Conservation (phyloP, 2,888 invertebrate species). For the Phasia obesa region DNA sequence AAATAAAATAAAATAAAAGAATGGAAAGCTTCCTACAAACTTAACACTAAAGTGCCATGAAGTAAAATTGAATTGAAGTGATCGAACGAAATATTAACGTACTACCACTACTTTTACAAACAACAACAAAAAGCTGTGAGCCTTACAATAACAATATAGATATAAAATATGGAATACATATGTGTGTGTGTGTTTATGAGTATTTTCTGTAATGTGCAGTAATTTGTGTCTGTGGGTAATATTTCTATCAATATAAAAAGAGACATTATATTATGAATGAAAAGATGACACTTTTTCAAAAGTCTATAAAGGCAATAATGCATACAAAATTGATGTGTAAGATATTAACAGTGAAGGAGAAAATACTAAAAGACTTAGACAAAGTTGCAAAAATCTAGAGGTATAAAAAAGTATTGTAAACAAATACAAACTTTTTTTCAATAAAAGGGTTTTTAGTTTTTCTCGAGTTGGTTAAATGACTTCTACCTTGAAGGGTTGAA, state of each 20-base stretch:
- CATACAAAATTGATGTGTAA: conserved; percentile 60
- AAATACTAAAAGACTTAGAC: too few species aligned
- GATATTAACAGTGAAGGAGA: conserved; percentile 11
- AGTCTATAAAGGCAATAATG: conserved; percentile 73
- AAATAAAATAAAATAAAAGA: conserved; percentile 36
- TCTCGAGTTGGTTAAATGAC: too few species aligned
- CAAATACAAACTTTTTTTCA: too few species aligned
- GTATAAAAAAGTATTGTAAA: too few species aligned
- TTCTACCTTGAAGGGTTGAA: too few species aligned
- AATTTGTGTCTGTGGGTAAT: conserved; percentile 2
- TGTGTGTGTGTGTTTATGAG: not conserved
- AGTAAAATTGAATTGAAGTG: conserved; percentile 70
- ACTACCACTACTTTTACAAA: not conserved
- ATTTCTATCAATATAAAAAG: conserved; percentile 51
- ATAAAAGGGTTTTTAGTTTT: too few species aligned
- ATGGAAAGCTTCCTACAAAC: conserved; percentile 42
- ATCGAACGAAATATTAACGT: conserved; percentile 65
- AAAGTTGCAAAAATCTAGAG: not conserved
- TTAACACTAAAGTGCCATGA: conserved; percentile 67
- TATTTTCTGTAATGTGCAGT: too few species aligned
- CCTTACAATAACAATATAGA: conserved; percentile 7
- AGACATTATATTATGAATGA: conserved; percentile 60
- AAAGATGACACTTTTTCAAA: conserved; percentile 67
- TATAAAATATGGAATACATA: not conserved
- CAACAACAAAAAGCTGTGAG: not conserved